Base-by-base conservation (phyloP, 2,888 invertebrate genomes). In the Ophion costatus region DNA sequence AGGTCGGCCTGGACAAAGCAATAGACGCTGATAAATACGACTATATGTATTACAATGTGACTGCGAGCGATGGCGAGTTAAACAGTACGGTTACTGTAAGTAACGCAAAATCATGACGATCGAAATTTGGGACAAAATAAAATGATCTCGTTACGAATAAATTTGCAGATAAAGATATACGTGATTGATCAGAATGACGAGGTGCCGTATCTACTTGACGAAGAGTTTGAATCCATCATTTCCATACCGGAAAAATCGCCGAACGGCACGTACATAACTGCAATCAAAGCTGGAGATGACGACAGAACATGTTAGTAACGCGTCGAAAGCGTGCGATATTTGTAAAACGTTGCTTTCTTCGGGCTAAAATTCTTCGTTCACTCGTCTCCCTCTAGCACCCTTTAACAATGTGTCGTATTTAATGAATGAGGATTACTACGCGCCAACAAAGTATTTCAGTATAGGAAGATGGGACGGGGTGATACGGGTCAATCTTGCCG, bases 111-210 rank as follows among this genome's bases (percentile, higher is more conserved):
- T 57, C 29, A 5, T 5, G 7, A 7, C 42, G 38, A 59, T 17
- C 1, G 14, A 61, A 11, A 33, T 29, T 29, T 69, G 2, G 0
- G 17, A 4, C 14, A 57, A 57, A 59, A n/a, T 29, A 3, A 20
- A 69, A 7, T 0, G 10, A 29, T n/a, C 22, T 51, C 17, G 17
- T 0, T 5, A 51, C 14, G 4, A 38, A 24, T 33, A 22, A 33
- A 59, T 29, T 89, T 92, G 17, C 91, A 96, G 96, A 94, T 96
- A 83, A 87, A 90, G 17, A 95, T 96, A 57, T 90, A 92, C 78
- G 95, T 96, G 20, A 94, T 94, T 1, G 96, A 96, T 90, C 94
- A 94, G 0, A 96, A 96, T 92, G 95, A 96, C 91, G 95, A 95
- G 89, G 85, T 87, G 17, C 96, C 91, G n/a, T 69, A 82, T 70